Conservation (phyloP, 2,113 vertebrate genomes). For the Podarcis muralis region DNA sequence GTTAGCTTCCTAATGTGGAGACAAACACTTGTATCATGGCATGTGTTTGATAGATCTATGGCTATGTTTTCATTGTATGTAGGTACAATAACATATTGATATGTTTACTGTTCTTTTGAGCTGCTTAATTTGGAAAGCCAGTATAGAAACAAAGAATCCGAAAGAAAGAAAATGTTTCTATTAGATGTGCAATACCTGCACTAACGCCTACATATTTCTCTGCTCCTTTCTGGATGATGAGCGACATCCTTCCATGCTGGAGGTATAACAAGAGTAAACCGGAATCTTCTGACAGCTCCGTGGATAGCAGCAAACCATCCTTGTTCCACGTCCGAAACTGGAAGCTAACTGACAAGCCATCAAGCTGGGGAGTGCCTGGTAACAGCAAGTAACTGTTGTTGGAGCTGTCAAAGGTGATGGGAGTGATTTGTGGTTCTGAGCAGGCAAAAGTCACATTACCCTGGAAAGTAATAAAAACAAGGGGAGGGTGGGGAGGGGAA, state of each 20-base stretch:
- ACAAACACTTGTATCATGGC: not conserved
- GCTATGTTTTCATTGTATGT: not conserved
- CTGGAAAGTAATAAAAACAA: conserved; percentile 76
- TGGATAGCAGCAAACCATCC: conserved; percentile 87
- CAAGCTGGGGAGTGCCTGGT: conserved; percentile 79
- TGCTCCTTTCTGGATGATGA: conserved; percentile 79
- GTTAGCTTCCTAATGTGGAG: not conserved
- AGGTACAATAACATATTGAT: no score
- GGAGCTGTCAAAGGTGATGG: conserved; percentile 89
- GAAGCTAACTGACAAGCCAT: conserved; percentile 86
- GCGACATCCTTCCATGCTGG: conserved; percentile 75
- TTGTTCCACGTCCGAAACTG: conserved; percentile 96
- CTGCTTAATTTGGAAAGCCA: not conserved
- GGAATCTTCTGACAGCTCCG: conserved; percentile 79
- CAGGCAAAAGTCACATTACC: conserved; percentile 97
- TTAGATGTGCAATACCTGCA: conserved; percentile 74
- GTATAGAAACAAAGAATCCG: not conserved
- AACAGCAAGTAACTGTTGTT: conserved; percentile 88
- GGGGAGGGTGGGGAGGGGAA: not conserved
- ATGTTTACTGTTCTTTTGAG: no score
- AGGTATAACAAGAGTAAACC: conserved; percentile 84
- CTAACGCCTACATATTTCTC: conserved; percentile 79
- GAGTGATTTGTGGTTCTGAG: conserved; percentile 87
- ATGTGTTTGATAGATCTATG: not conserved
- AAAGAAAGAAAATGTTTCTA: not conserved